These are phyloP conservation scores for Alces alces DNA, from an alignment of 2,113 vertebrate genomes.

Conservation along the genomic window DNA sequence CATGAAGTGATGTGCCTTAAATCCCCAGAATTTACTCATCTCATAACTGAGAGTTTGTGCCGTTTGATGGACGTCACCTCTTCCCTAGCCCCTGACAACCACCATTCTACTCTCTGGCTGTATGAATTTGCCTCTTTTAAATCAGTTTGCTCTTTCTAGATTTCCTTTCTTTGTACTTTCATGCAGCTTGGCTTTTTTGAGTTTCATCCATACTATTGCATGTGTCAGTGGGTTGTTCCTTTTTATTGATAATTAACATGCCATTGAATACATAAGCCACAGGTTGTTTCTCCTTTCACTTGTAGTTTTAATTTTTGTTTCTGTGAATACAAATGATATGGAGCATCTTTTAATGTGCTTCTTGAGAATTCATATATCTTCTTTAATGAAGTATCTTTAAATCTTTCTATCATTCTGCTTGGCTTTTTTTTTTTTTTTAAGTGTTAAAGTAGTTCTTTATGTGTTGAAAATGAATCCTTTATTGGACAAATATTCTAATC, in stretches of 20 bases:
- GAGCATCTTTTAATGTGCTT: neutral
- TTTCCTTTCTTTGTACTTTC: neutral
- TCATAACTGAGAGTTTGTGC: neutral
- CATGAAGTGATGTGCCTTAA: too few species aligned
- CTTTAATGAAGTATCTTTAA: neutral
- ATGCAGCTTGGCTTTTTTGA: neutral
- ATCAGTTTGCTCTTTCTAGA: neutral
- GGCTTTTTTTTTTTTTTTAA: neutral
- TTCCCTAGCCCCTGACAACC: neutral
- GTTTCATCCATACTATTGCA: neutral
- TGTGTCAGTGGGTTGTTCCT: neutral
- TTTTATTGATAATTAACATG: neutral
- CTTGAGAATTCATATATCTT: neutral
- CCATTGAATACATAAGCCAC: neutral
- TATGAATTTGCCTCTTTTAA: neutral
- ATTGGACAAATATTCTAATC: neutral
- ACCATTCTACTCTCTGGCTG: neutral
- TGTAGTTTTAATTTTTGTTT: neutral
- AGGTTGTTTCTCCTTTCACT: neutral
- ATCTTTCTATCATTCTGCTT: neutral
- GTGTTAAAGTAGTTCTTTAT: neutral
- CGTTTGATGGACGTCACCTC: too few species aligned
- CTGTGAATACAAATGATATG: neutral
- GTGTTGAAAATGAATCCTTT: neutral
- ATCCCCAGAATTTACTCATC: too few species aligned